A percentile compares a stretch with the other conserved stretches of the same genome.
Evolutionary conservation across 2,888 invertebrate species (phyloP).

Genomic region (Amiota minor): DNA sequence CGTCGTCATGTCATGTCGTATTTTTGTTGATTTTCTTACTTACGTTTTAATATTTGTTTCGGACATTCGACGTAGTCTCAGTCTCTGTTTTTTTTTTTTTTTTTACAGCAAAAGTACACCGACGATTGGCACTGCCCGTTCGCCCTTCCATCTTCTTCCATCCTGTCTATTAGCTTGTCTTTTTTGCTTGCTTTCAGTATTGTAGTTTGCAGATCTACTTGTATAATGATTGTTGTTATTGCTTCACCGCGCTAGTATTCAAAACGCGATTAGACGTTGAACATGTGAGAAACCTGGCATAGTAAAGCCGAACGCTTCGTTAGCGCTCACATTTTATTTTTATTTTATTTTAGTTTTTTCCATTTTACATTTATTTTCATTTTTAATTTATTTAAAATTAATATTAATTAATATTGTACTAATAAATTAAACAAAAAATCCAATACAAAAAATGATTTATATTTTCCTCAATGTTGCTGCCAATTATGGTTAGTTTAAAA

Average conservation of each 20-base stretch:
- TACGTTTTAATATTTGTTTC: background rate
- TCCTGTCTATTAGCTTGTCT: background rate
- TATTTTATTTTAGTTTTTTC: constrained; percentile 37
- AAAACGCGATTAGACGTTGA: constrained; percentile 72
- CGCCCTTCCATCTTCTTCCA: constrained; percentile 28
- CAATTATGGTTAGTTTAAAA: constrained; percentile 71
- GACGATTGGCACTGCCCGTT: constrained; percentile 22
- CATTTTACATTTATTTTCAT: constrained; percentile 39
- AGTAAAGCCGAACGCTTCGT: constrained; percentile 38
- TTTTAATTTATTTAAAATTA: constrained; percentile 34
- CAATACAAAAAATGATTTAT: constrained; percentile 68
- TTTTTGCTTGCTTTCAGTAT: constrained; percentile 34
- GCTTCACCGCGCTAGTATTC: constrained; percentile 60
- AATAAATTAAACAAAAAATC: constrained; percentile 22
- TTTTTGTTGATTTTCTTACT: constrained; percentile 18
- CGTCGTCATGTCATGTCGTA: constrained; percentile 48
- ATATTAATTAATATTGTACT: no score
- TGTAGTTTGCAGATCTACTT: constrained; percentile 12
- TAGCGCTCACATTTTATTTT: constrained; percentile 41
- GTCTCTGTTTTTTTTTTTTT: constrained; percentile 36
- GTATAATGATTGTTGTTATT: constrained; percentile 31
- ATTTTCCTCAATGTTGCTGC: constrained; percentile 71
- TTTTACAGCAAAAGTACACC: constrained; percentile 4
- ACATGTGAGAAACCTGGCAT: constrained; percentile 66
- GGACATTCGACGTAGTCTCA: background rate